Evolutionary conservation across 2,797 vertebrate genomes (phyloP).

Genomic region (Alosa sapidissima): DNA sequence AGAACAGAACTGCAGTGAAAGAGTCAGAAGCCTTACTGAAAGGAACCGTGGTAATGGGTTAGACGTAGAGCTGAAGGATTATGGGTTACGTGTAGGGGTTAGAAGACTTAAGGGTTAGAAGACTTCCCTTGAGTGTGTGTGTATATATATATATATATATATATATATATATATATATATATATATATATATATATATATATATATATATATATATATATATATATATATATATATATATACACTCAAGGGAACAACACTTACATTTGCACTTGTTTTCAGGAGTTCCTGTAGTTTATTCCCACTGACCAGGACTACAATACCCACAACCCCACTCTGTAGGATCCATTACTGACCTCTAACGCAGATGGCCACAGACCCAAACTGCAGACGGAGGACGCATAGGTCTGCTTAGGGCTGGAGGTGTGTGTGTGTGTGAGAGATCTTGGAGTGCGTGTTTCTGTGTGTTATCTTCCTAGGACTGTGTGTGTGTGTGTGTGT

Average conservation of each 20-base stretch:
- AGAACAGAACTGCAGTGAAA: not conserved
- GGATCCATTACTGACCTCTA: not conserved
- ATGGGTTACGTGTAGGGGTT: not conserved
- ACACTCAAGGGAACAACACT: not conserved
- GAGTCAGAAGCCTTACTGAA: not conserved
- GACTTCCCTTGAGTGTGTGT: no score
- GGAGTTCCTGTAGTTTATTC: not conserved
- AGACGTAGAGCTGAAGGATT: not conserved
- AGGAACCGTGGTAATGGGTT: not conserved
- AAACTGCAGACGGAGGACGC: no score
- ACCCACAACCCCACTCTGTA: not conserved
- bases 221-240: not conserved
- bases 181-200: no score
- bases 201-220: no score
- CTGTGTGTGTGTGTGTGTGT: not conserved
- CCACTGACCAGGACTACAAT: not conserved
- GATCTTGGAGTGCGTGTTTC: not conserved
- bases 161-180: no score
- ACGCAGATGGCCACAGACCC: not conserved
- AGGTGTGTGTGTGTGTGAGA: not conserved
- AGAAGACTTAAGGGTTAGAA: no score
- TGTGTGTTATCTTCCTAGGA: not conserved
- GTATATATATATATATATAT: no score
- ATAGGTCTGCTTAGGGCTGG: not conserved
- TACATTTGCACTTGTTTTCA: not conserved